Conservation (phyloP, 2,797 vertebrate genomes). For the Leptatherina wallacei region DNA sequence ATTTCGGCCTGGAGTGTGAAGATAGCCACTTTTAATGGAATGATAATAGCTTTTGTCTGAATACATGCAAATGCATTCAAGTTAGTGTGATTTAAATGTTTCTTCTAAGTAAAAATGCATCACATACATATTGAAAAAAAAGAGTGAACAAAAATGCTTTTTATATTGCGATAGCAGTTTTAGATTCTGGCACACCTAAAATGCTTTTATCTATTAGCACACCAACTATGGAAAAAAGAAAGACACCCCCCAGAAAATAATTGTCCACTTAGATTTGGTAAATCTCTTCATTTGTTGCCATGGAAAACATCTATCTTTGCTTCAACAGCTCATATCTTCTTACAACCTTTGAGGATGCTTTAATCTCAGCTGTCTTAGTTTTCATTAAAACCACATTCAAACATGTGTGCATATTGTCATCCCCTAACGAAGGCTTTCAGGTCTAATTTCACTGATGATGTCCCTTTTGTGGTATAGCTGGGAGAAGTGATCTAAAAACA, state of each 20-base stretch:
- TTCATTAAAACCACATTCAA: slow-evolving; percentile 59
- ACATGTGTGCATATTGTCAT: slow-evolving; percentile 53
- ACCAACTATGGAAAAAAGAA: not conserved
- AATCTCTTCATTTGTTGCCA: slow-evolving; percentile 40
- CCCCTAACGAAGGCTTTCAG: slow-evolving; percentile 65
- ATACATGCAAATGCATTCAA: no score
- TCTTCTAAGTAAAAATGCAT: no score
- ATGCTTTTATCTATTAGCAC: not conserved
- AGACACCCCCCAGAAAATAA: slow-evolving; percentile 1
- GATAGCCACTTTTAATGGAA: no score
- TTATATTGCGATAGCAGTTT: not conserved
- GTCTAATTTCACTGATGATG: slow-evolving; percentile 59
- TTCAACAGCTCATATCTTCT: slow-evolving; percentile 17
- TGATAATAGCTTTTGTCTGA: no score
- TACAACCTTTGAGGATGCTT: slow-evolving; percentile 59
- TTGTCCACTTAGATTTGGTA: slow-evolving; percentile 29
- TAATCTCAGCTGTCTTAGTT: slow-evolving; percentile 64
- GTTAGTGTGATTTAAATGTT: no score
- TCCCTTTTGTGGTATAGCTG: slow-evolving; percentile 67
- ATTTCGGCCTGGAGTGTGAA: no score
- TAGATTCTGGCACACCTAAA: slow-evolving; percentile 4
- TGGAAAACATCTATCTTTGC: slow-evolving; percentile 14
- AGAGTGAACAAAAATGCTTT: no score
- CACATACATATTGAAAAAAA: not conserved
- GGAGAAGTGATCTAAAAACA: slow-evolving; percentile 65